A percentile compares a stretch with the other conserved stretches of the same genome.
Conservation (phyloP, 2,797 vertebrate genomes). For the Pipistrellus nathusii region DNA sequence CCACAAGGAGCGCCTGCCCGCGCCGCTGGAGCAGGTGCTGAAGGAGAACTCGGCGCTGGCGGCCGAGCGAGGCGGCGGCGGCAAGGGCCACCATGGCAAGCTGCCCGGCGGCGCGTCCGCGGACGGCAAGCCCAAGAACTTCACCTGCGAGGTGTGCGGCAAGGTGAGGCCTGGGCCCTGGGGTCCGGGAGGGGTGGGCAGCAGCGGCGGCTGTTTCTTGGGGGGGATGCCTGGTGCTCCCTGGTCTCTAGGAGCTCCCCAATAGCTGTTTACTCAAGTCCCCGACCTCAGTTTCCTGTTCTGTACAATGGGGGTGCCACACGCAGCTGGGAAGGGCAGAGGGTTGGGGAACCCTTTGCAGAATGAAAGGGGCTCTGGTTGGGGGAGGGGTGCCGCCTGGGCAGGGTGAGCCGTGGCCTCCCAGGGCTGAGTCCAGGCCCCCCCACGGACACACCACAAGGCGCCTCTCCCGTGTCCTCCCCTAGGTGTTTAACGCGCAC, state of each 20-base stretch:
- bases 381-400: not conserved
- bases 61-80: constrained; percentile 89
- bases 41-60: constrained; percentile 93
- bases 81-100: constrained; percentile 92
- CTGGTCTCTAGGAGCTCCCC: not conserved
- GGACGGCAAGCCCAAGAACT: constrained; percentile 96
- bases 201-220: not conserved
- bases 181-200: not conserved
- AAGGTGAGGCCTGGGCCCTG: constrained; percentile 90
- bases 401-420: not conserved
- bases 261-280: not conserved
- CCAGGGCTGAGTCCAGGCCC: not conserved
- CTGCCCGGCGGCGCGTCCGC: constrained; percentile 85
- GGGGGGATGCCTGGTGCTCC: not conserved
- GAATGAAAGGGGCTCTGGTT: not conserved
- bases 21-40: constrained; percentile 96
- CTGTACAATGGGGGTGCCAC: constrained; percentile 67
- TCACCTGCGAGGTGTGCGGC: constrained; percentile 98
- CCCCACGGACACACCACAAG: not conserved
- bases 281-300: constrained; percentile 68
- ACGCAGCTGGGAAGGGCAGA: not conserved
- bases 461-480: constrained; percentile 65
- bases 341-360: not conserved
- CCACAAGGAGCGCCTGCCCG: constrained; percentile 93
- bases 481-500: constrained; percentile 94